Evolutionary conservation across 2,888 invertebrate species (phyloP).

Genomic region (Cataglyphis cursor): DNA sequence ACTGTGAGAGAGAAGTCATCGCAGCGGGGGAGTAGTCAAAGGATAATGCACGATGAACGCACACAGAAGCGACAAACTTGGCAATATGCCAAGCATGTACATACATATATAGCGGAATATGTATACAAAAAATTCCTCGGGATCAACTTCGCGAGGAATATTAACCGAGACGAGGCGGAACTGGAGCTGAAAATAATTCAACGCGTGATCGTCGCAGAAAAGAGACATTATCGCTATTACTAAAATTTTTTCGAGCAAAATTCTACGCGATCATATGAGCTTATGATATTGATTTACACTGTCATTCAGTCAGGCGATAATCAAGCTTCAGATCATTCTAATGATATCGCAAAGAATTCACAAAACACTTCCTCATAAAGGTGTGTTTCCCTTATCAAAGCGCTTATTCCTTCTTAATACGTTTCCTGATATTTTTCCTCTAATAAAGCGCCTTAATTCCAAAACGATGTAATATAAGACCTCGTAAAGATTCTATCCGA

Average conservation of each 20-base stretch:
- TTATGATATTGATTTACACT: neutral
- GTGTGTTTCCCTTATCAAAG: neutral
- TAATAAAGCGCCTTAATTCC: slow-evolving; percentile 6
- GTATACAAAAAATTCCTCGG: neutral
- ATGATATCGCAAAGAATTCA: neutral
- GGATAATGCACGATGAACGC: slow-evolving; percentile 4
- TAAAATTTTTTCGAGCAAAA: neutral
- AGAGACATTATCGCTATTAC: neutral
- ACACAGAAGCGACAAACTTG: slow-evolving; percentile 9
- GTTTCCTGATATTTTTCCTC: neutral
- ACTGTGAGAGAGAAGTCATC: slow-evolving; percentile 8
- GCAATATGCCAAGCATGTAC: neutral
- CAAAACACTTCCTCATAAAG: neutral
- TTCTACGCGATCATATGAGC: too few relatives aligned
- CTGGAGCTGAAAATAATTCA: neutral
- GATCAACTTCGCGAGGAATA: neutral
- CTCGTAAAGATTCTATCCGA: neutral
- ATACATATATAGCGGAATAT: neutral
- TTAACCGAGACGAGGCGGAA: neutral
- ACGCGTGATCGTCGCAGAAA: neutral
- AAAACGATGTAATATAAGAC: neutral
- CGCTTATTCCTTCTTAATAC: neutral
- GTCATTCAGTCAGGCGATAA: neutral
- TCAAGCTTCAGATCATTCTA: neutral
- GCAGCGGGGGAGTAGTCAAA: neutral